Conservation (phyloP, 2,797 vertebrate species). For the Pangasius djambal region DNA sequence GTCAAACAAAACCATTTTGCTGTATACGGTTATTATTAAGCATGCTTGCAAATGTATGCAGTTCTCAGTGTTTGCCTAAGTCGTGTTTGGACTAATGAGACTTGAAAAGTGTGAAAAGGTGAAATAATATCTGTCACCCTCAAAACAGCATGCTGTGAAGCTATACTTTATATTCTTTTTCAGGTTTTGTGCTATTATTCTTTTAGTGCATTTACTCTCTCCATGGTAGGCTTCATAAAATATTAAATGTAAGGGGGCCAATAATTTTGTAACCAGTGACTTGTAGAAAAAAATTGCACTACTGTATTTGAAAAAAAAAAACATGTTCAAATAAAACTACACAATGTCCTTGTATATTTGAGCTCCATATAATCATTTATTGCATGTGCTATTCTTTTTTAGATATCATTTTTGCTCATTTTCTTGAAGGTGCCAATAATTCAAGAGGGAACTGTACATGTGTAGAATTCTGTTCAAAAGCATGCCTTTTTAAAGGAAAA, state of each 20-base stretch:
- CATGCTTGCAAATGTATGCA: conserved; percentile 14
- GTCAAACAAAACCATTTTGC: conserved; percentile 12
- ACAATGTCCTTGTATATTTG: neutral
- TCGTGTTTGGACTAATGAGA: neutral
- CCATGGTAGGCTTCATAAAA: neutral
- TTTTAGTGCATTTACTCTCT: neutral
- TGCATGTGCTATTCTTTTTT: conserved; percentile 5
- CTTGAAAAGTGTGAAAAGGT: neutral
- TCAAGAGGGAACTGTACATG: neutral
- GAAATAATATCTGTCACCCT: neutral
- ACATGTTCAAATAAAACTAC: neutral
- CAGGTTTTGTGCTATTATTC: neutral
- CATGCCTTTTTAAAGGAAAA: conserved; percentile 15
- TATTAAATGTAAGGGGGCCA: neutral
- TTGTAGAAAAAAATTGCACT: neutral
- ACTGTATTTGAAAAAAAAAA: neutral
- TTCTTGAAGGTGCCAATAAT: neutral
- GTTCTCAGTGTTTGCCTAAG: neutral
- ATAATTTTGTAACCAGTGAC: neutral
- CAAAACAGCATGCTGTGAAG: neutral
- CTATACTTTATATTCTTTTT: neutral
- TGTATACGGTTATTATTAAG: conserved; percentile 12
- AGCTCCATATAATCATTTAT: neutral
- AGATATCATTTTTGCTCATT: neutral
- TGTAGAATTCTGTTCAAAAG: neutral